phyloP scores from a whole-genome alignment of 2,797 vertebrate species.

The Pelodytes ibericus region DNA sequence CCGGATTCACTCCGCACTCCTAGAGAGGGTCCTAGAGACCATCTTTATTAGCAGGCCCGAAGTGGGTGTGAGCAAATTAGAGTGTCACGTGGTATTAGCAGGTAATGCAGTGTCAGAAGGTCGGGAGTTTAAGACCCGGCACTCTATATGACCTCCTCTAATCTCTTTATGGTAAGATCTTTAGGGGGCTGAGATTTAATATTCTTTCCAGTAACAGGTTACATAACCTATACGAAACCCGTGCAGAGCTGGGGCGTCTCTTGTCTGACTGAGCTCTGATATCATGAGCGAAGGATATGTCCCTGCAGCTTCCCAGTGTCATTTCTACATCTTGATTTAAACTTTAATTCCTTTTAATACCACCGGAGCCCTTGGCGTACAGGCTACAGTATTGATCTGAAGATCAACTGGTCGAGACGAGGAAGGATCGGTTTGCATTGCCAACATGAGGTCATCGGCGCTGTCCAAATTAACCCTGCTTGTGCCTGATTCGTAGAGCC shows the following conservation, averaged over 20 bases:
- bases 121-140: slow-evolving; percentile 13
- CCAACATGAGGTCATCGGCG: slow-evolving; percentile 28
- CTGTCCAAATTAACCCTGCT: slow-evolving; percentile 6
- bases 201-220: slow-evolving; percentile 13
- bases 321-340: slow-evolving; percentile 26
- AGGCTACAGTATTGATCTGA: slow-evolving; percentile 20
- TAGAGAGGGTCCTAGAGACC: background rate
- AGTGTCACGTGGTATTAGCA: slow-evolving; percentile 24
- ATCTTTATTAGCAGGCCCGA: background rate
- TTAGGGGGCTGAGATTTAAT: slow-evolving; percentile 4
- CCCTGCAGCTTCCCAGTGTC: slow-evolving; percentile 2
- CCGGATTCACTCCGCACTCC: background rate
- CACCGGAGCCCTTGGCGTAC: background rate
- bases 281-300: slow-evolving; percentile 4
- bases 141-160: slow-evolving; percentile 22
- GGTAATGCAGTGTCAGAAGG: slow-evolving; percentile 6
- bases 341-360: slow-evolving; percentile 23
- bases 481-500: background rate
- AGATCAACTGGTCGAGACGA: slow-evolving; percentile 30
- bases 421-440: slow-evolving; percentile 34
- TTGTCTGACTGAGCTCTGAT: background rate
- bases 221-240: background rate
- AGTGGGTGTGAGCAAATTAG: background rate
- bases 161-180: slow-evolving; percentile 41
- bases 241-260: background rate